These are phyloP conservation scores for Eumaeus atala DNA, from an alignment of 1,140 invertebrate species.

Conservation along the genomic window DNA sequence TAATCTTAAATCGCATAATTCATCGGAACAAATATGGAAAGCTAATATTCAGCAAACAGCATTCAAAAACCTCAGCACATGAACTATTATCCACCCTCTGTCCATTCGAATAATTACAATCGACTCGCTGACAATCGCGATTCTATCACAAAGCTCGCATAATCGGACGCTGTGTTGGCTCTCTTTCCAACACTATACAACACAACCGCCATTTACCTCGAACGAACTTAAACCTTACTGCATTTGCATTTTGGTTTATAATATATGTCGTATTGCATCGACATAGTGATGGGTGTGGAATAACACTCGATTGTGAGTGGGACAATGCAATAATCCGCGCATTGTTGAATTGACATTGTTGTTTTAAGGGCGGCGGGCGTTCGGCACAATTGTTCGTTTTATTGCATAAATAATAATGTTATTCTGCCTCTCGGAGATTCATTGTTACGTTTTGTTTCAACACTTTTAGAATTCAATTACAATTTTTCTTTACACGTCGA, in stretches of 20 bases:
- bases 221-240: conserved; percentile 33
- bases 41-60: conserved; percentile 45
- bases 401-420: conserved; percentile 73
- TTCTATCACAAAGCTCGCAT: conserved; percentile 70
- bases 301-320: conserved; percentile 53
- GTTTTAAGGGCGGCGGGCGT: conserved; percentile 67
- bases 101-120: conserved; percentile 67
- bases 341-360: conserved; percentile 72
- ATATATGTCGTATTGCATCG: conserved; percentile 12
- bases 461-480: conserved; percentile 40
- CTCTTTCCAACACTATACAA: conserved; percentile 31
- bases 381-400: conserved; percentile 66
- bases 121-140: conserved; percentile 70
- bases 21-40: conserved; percentile 22
- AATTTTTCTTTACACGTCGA: conserved; percentile 20
- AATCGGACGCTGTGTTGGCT: conserved; percentile 65
- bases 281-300: conserved; percentile 44
- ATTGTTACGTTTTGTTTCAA: conserved; percentile 54
- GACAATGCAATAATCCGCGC: conserved; percentile 70
- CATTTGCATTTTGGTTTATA: conserved; percentile 17
- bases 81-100: conserved; percentile 54
- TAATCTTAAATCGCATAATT: neutral
- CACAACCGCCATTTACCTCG: conserved; percentile 29
- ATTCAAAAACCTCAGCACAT: conserved; percentile 47
- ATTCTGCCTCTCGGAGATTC: conserved; percentile 52